phyloP scores from a whole-genome alignment of 2,888 invertebrate genomes.

The Acanthococcus lagerstroemiae region DNA sequence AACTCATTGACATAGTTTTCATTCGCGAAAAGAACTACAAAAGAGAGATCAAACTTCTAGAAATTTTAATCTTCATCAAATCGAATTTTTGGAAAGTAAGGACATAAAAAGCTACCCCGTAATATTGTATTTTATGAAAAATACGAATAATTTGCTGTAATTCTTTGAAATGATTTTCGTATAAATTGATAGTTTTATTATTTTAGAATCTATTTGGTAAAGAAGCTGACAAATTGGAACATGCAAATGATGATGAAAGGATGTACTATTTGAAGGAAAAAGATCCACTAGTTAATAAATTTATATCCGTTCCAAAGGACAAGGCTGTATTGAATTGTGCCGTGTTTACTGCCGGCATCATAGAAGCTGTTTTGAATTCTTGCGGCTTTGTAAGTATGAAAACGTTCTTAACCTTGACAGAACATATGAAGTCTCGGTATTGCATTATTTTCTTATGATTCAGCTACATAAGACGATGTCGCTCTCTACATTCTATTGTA shows the following conservation, averaged over 20 bases:
- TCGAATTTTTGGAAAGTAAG: conserved; percentile 90
- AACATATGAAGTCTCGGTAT: too few relatives aligned
- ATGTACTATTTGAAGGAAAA: conserved; percentile 98
- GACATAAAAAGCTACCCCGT: too few relatives aligned
- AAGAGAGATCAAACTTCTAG: conserved; percentile 86
- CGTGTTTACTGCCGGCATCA: conserved; percentile 94
- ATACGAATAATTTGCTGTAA: neutral
- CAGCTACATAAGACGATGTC: neutral
- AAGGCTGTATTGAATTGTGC: conserved; percentile 96
- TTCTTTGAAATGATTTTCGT: neutral
- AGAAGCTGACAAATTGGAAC: conserved; percentile 96
- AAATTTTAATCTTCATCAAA: conserved; percentile 90
- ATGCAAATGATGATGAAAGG: conserved; percentile 95
- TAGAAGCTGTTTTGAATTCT: conserved; percentile 88
- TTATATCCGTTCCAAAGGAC: conserved; percentile 94
- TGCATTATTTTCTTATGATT: conserved; percentile 28
- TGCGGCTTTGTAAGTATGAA: conserved; percentile 94
- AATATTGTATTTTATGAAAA: too few relatives aligned
- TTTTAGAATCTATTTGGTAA: conserved; percentile 84
- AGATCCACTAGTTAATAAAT: conserved; percentile 92
- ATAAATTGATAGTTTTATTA: neutral
- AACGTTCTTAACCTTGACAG: too few relatives aligned
- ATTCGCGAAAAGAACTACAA: conserved; percentile 87
- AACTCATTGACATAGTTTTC: conserved; percentile 86
- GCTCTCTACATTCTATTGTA: conserved; percentile 2